These are phyloP conservation scores for Phania funesta DNA, from an alignment of 2,888 invertebrate genomes.

Conservation along the genomic window DNA sequence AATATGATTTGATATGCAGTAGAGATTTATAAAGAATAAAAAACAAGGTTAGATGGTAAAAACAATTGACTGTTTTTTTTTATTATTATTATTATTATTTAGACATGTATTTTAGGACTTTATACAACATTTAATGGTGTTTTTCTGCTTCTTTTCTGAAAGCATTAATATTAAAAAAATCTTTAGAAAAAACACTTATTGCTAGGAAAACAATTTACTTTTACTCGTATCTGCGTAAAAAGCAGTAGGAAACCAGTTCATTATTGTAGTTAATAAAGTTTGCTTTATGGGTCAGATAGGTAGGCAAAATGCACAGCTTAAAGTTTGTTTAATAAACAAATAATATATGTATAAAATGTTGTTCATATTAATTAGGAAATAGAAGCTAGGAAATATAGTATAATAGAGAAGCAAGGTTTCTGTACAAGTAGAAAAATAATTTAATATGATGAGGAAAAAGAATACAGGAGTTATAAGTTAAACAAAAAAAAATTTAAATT, in stretches of 20 bases:
- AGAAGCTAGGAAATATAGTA: too few relatives aligned
- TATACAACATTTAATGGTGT: conserved; percentile 4
- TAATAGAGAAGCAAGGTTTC: too few relatives aligned
- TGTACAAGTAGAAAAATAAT: too few relatives aligned
- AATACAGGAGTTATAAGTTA: too few relatives aligned
- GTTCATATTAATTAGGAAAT: too few relatives aligned
- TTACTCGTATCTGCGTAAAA: neutral
- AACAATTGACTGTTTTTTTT: conserved; percentile 19
- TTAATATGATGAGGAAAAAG: too few relatives aligned
- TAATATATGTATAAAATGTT: conserved; percentile 3
- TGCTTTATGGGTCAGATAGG: conserved; percentile 46
- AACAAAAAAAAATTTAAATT: too few relatives aligned
- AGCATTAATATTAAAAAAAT: conserved; percentile 1
- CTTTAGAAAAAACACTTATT: neutral
- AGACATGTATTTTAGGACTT: conserved; percentile 15
- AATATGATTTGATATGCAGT: conserved; percentile 4
- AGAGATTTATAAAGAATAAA: neutral
- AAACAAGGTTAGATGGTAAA: conserved; percentile 35
- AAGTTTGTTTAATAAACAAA: conserved; percentile 2
- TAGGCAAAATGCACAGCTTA: neutral
- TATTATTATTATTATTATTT: neutral
- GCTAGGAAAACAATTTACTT: neutral
- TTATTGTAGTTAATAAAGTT: conserved; percentile 20
- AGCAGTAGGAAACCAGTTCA: conserved; percentile 26
- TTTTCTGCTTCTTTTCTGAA: neutral